phyloP scores from a whole-genome alignment of 2,113 vertebrate species.

The Tragulus kanchil region DNA sequence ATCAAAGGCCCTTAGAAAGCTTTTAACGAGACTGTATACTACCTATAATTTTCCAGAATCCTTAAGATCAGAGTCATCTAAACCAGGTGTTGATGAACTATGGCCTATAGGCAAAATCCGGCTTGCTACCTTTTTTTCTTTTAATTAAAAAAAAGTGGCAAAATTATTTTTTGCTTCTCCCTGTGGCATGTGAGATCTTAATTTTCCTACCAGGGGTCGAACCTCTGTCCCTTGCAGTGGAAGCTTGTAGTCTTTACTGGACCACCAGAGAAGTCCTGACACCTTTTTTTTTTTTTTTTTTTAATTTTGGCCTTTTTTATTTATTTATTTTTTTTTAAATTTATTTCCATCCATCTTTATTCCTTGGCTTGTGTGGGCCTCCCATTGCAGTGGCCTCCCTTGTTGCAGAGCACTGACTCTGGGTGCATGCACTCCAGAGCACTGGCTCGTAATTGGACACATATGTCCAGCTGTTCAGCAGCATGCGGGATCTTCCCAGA shows the following conservation, averaged over 20 bases:
- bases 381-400: no score
- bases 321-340: no score
- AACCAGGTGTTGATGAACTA: neutral
- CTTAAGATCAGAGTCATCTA: neutral
- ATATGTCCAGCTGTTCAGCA: no score
- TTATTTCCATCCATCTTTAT: no score
- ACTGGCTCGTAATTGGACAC: no score
- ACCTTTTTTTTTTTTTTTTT: no score
- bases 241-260: neutral
- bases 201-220: neutral
- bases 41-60: neutral
- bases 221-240: neutral
- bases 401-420: no score
- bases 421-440: no score
- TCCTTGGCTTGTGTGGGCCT: no score
- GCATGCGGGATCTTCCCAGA: neutral
- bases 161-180: neutral
- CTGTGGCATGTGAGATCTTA: neutral
- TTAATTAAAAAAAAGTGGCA: neutral
- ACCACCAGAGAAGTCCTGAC: neutral
- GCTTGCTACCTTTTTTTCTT: neutral
- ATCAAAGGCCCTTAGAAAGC: neutral
- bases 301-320: no score
- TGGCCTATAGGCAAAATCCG: neutral
- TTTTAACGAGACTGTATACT: neutral